Evolutionary conservation across 2,113 vertebrate species (phyloP).

Genomic region (Pseudopodoces humilis): DNA sequence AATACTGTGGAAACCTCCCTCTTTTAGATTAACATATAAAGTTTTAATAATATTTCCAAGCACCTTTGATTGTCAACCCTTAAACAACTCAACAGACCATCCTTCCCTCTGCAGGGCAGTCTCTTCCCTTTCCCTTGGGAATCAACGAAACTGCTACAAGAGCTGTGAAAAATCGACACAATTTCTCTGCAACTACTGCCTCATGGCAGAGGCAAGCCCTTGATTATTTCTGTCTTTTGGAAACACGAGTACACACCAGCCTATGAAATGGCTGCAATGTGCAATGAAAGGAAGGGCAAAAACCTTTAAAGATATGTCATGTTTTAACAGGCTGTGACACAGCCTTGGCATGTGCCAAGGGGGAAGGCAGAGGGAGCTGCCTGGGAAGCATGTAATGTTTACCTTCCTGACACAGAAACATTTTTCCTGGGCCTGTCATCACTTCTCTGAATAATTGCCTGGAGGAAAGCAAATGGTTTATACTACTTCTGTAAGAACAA

Average conservation of each 20-base stretch:
- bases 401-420: slow-evolving; percentile 1
- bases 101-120: not conserved
- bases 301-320: not conserved
- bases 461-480: not conserved
- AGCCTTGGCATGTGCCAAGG: slow-evolving; percentile 1
- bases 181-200: not conserved
- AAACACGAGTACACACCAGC: not conserved
- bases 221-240: not conserved
- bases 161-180: not conserved
- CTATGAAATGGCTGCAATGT: not conserved
- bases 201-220: not conserved
- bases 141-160: not conserved
- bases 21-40: not conserved
- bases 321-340: slow-evolving; percentile 13
- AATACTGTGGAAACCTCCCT: not conserved
- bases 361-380: not conserved
- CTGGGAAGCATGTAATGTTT: slow-evolving; percentile 9
- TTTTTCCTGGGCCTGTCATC: slow-evolving; percentile 27
- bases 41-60: not conserved
- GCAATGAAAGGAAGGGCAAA: not conserved
- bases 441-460: slow-evolving; percentile 20
- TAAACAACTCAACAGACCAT: not conserved
- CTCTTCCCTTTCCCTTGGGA: not conserved
- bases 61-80: not conserved
- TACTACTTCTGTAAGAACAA: not conserved